Conservation (phyloP, 2,888 invertebrate species). For the Tetropium fuscum region DNA sequence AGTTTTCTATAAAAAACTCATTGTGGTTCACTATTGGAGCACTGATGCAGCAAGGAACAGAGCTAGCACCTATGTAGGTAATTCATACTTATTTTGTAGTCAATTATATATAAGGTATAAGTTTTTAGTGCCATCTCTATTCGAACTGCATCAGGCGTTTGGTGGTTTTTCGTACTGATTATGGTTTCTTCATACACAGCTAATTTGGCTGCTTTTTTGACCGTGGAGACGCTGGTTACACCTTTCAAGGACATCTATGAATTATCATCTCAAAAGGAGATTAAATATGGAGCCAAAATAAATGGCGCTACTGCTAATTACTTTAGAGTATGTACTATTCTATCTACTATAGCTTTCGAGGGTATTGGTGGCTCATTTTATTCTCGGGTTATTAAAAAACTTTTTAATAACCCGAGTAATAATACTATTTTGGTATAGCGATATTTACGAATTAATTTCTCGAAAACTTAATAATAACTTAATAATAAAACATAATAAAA, state of each 20-base stretch:
- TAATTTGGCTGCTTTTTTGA: slow-evolving; percentile 90
- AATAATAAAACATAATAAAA: too few relatives aligned
- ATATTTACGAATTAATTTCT: too few relatives aligned
- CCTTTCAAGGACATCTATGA: slow-evolving; percentile 86
- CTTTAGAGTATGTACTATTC: slow-evolving; percentile 88
- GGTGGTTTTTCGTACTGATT: slow-evolving; percentile 93
- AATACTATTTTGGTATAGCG: too few relatives aligned
- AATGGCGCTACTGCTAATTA: slow-evolving; percentile 90
- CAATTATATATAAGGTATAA: too few relatives aligned
- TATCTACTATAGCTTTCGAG: too few relatives aligned
- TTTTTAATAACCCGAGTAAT: too few relatives aligned
- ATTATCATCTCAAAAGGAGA: slow-evolving; percentile 82
- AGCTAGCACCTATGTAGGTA: slow-evolving; percentile 86
- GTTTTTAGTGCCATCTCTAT: slow-evolving; percentile 84
- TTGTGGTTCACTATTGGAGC: slow-evolving; percentile 92
- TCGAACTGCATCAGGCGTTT: slow-evolving; percentile 86
- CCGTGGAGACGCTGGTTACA: slow-evolving; percentile 80
- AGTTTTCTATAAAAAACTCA: slow-evolving; percentile 84
- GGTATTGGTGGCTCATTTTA: slow-evolving; percentile 48
- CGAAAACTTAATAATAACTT: too few relatives aligned
- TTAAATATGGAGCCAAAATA: slow-evolving; percentile 88
- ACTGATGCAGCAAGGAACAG: slow-evolving; percentile 88
- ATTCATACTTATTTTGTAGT: background rate
- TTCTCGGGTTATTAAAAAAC: background rate
- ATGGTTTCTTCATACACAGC: slow-evolving; percentile 91